These are phyloP conservation scores for Chrysolina haemoptera DNA, from an alignment of 2,888 invertebrate genomes.

Conservation along the genomic window DNA sequence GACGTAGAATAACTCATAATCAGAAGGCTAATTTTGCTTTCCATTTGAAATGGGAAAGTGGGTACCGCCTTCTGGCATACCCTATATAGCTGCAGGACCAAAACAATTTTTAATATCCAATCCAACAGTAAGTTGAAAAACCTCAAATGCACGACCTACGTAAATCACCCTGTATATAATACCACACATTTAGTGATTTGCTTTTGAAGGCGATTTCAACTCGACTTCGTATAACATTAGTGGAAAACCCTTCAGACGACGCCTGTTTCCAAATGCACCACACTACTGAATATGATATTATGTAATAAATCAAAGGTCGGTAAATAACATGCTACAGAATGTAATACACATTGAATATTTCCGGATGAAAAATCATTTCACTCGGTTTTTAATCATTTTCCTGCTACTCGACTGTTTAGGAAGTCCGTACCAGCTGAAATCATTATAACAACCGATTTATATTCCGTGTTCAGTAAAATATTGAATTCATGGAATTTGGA, in stretches of 20 bases:
- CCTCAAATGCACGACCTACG: too few relatives aligned
- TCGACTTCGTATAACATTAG: too few relatives aligned
- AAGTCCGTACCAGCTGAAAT: not conserved
- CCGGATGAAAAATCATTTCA: conserved; percentile 7
- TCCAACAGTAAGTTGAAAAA: too few relatives aligned
- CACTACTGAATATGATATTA: not conserved
- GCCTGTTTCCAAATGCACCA: not conserved
- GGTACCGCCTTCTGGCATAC: too few relatives aligned
- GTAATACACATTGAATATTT: not conserved
- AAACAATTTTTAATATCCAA: too few relatives aligned
- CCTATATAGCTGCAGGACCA: too few relatives aligned
- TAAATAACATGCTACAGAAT: not conserved
- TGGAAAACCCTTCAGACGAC: not conserved
- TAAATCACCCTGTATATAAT: too few relatives aligned
- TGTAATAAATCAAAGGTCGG: not conserved
- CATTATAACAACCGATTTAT: not conserved
- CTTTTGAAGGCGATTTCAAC: too few relatives aligned
- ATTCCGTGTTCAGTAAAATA: not conserved
- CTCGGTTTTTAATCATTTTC: conserved; percentile 2
- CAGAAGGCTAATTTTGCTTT: too few relatives aligned
- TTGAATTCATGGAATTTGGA: not conserved
- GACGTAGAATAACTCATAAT: too few relatives aligned
- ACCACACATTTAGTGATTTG: too few relatives aligned
- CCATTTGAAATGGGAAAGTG: too few relatives aligned
- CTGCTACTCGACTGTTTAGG: not conserved